A percentile compares a stretch with the other conserved stretches of the same genome.
Evolutionary conservation across 37 sponge, comb jelly and placozoan species (phyloP).

Genomic region (Tethya wilhelma): DNA sequence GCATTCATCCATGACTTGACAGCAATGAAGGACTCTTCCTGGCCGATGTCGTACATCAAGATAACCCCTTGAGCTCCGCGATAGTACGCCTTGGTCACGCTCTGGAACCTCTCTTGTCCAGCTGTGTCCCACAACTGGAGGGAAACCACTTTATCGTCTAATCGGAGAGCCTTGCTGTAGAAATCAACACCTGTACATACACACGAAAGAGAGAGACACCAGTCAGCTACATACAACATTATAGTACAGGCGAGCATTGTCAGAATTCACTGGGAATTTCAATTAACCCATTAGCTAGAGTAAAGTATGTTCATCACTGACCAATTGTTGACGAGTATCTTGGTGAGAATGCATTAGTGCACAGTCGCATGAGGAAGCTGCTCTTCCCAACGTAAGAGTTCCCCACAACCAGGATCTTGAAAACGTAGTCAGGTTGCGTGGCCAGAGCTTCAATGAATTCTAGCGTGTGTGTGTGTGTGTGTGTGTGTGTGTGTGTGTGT

Average conservation of each 20-base stretch:
- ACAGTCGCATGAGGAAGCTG: conserved; percentile 76
- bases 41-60: conserved; percentile 80
- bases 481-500: no score
- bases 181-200: conserved; percentile 62
- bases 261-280: no score
- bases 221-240: neutral
- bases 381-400: conserved; percentile 87
- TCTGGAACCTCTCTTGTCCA: conserved; percentile 88
- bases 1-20: conserved; percentile 82
- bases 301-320: conserved; percentile 51
- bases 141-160: conserved; percentile 65
- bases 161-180: conserved; percentile 35
- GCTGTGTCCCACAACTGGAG: conserved; percentile 90
- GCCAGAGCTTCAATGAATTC: conserved; percentile 50
- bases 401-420: conserved; percentile 80
- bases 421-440: conserved; percentile 56
- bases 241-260: no score
- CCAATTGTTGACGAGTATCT: conserved; percentile 81
- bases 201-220: neutral
- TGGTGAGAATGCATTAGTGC: conserved; percentile 68
- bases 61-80: conserved; percentile 81
- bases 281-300: no score
- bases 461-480: conserved; percentile 48
- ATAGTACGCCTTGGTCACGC: conserved; percentile 80
- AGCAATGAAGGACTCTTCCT: conserved; percentile 79